Conservation (phyloP, 1,140 invertebrate species). For the honey bee (Apis mellifera) region DNA sequence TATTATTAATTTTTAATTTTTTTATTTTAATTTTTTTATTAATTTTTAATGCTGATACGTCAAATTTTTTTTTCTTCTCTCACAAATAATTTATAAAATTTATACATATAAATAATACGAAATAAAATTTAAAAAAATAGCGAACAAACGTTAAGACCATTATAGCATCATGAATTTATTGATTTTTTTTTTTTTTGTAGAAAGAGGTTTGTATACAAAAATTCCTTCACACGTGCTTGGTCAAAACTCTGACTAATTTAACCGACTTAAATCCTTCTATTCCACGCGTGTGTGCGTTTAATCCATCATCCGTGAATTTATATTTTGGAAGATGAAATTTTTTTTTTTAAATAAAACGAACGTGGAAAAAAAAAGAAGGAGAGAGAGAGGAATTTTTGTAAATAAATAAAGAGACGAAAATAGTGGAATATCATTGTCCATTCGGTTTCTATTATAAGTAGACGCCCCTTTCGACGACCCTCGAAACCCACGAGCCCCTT, state of each 20-base stretch:
- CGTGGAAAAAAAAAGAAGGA: neutral
- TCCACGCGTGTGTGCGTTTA: too few relatives aligned
- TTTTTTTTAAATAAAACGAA: too few relatives aligned
- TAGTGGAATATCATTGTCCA: neutral
- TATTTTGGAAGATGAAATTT: too few relatives aligned
- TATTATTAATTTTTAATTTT: too few relatives aligned
- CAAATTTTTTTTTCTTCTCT: neutral
- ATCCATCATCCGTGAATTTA: too few relatives aligned
- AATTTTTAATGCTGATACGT: too few relatives aligned
- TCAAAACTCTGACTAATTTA: neutral
- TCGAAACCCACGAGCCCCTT: neutral
- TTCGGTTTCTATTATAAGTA: neutral
- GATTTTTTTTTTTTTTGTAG: conserved; percentile 20
- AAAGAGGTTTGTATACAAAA: neutral
- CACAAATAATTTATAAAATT: too few relatives aligned
- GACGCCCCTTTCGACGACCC: neutral
- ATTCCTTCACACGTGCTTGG: neutral
- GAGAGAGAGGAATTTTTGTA: neutral
- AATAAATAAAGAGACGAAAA: neutral
- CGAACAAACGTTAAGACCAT: conserved; percentile 4
- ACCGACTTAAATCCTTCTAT: neutral
- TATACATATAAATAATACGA: too few relatives aligned
- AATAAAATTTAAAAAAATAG: neutral
- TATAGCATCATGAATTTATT: conserved; percentile 35
- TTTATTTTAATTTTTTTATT: too few relatives aligned